Evolutionary conservation across 2,113 vertebrate species (phyloP), one percentile per base, ranked within the genome.

Genomic region (Heterotis niloticus): DNA sequence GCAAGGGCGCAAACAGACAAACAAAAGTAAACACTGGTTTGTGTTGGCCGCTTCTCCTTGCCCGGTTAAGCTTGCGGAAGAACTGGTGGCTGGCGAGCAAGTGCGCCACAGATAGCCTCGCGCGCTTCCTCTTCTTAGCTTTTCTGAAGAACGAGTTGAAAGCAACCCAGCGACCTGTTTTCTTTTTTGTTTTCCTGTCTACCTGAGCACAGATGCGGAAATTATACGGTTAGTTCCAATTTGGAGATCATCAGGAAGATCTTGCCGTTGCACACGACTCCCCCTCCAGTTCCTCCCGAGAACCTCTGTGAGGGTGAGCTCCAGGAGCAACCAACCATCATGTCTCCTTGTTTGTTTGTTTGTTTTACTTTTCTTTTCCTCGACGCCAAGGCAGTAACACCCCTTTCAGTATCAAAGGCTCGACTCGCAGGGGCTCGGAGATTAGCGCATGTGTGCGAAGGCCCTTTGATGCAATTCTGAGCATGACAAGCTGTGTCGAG

Each of bases 391-490:
- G 57, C 76, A 34, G 76, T 69, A 54, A 69, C 52, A 69, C 64
- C 23, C 16, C 64, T 5, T 51, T 77, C 75, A 66, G 20, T 67
- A 77, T 77, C 76, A 77, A 78, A 78, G 51, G 23, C 24, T n/a
- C 26, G 23, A 54, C 70, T 5, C 51, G 34, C 34, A 23, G 14
- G 3, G 34, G 78, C 69, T 52, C 59, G 28, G 78, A 73, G 68
- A 64, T 64, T 79, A 72, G 59, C 59, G 23, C 11, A 13, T 16
- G 11, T 29, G 18, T 54, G n/a, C 5, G 44, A n/a, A 69, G 1
- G 11, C 16, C 65, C n/a, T 77, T 78, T 78, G 76, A 78, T 78
- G 20, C 76, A 59, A 69, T 78, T 56, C 64, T 24, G 64, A 68
- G n/a, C 2, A 23, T 67, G 51, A 68, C 51, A 54, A 76, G 26